These are phyloP conservation scores for Clarias pachynema DNA, from an alignment of 2,797 vertebrate species.

Conservation along the genomic window DNA sequence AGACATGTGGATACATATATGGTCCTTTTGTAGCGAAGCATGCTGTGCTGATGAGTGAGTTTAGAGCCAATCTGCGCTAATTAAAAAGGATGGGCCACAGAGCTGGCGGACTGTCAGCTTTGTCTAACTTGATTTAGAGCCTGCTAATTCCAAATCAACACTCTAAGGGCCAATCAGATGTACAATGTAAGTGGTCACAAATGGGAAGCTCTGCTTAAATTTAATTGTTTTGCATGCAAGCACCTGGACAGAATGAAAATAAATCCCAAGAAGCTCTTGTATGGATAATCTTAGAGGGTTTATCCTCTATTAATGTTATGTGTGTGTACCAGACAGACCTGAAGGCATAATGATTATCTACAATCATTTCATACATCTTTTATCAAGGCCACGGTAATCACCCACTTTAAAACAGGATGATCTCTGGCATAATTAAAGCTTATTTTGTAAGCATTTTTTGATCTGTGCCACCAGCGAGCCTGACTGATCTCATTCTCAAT, in stretches of 20 bases:
- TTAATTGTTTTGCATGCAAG: conserved; percentile 31
- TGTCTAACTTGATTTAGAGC: conserved; percentile 52
- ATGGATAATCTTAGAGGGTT: conserved; percentile 26
- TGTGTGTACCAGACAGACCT: conserved; percentile 12
- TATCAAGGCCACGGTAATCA: conserved; percentile 35
- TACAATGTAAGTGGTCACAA: conserved; percentile 47
- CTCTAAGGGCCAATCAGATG: conserved; percentile 54
- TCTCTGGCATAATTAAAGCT: conserved; percentile 40
- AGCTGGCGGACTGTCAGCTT: conserved; percentile 58
- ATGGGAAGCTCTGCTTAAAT: conserved; percentile 24
- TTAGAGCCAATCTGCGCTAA: conserved; percentile 53
- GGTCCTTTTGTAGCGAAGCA: conserved; percentile 43
- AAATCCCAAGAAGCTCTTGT: conserved; percentile 11
- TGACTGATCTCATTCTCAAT: conserved; percentile 40
- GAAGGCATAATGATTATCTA: conserved; percentile 18
- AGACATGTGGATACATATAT: conserved; percentile 22
- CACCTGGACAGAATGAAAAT: conserved; percentile 34
- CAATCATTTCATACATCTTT: conserved; percentile 30
- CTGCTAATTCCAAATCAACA: conserved; percentile 51
- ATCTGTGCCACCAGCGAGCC: conserved; percentile 18
- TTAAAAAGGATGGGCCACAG: conserved; percentile 57
- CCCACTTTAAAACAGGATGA: conserved; percentile 36
- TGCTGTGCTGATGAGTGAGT: conserved; percentile 49
- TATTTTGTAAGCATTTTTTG: conserved; percentile 41
- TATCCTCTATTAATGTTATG: conserved; percentile 27